Evolutionary conservation across 2,113 vertebrate species (phyloP), one percentile per base, ranked within the genome.

Genomic region (Rhynchomys soricoides): DNA sequence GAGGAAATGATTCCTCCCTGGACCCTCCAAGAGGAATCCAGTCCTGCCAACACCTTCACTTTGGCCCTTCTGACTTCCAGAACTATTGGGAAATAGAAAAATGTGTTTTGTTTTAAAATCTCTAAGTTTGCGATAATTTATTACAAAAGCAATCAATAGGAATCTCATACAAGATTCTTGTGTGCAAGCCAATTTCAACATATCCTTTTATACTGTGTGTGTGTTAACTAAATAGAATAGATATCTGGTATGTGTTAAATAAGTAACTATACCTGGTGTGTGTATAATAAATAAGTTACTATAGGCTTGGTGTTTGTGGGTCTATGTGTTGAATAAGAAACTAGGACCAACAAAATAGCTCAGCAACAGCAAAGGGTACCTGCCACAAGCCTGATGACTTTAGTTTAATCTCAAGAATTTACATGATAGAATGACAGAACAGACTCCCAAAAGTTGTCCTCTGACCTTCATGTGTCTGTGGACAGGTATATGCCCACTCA

Each of bases 161-260:
- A 73, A 78, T 40, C 70, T 71, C 45, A 73, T 45, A 50, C 13
- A 57, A 40, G 3, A 31, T 45, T n/a, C 17, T 81, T 85, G 8
- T 29, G n/a, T 91, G 43, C 73, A 77, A 95, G 86, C 83, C 45
- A 62, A 24, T 88, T 90, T 93, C 81, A 82, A 83, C 86, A 83
- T 40, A 78, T 24, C 59, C 34, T 75, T 87, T 86, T 83, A 81
- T 17, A 57, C 0, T 73, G 3, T 40, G 37, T 37, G 45, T n/a
- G 59, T 19, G 52, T 52, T 55, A 81, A 24, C 31, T 55, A 81
- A 40, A 50, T 50, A 48, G 79, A 22, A 19, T 82, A 40, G 10
- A 59, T 59, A 81, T 4, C 4, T 57, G 10, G 52, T 77, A 50
- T 50, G 22, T 50, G 45, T 77, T 48, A 50, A 77, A 77, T 31